Percentiles rank a stretch among this genome's conserved stretches.
Conservation (phyloP, 2,797 vertebrate genomes). For the Halcyon chelicuti region DNA sequence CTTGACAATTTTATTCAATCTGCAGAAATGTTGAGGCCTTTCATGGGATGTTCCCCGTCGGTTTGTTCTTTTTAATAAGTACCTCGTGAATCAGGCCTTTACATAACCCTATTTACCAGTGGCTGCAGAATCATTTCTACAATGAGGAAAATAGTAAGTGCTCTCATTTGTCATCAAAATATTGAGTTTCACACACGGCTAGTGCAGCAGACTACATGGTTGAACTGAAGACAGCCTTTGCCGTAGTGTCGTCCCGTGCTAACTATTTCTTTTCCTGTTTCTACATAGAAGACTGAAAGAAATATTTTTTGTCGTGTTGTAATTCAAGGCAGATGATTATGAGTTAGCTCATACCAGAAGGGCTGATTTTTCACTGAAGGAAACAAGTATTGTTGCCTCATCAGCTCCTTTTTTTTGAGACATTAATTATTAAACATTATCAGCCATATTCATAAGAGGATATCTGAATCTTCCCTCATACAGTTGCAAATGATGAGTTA, state of each 20-base stretch:
- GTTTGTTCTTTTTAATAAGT: background rate
- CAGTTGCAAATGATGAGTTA: constrained; percentile 8
- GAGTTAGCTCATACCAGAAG: background rate
- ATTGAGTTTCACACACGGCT: constrained; percentile 11
- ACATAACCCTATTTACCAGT: background rate
- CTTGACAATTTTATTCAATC: background rate
- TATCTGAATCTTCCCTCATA: constrained; percentile 24
- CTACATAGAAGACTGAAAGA: background rate
- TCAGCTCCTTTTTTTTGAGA: background rate
- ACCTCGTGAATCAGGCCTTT: background rate
- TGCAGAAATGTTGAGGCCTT: background rate
- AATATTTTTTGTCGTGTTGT: background rate
- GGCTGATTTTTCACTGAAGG: constrained; percentile 29
- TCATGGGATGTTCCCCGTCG: background rate
- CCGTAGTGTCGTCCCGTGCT: background rate
- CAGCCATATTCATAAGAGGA: background rate
- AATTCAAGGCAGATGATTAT: constrained; percentile 33
- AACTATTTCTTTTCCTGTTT: constrained; percentile 24
- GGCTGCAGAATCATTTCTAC: constrained; percentile 3
- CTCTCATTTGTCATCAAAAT: constrained; percentile 35
- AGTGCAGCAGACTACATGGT: background rate
- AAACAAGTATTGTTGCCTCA: background rate
- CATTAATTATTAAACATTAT: constrained; percentile 25
- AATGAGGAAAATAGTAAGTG: constrained; percentile 1
- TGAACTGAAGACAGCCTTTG: constrained; percentile 8